A percentile compares a stretch with the other conserved stretches of the same genome.
These are phyloP conservation scores for Malurus leucopterus DNA, from an alignment of 2,797 vertebrate species.

Conservation along the genomic window DNA sequence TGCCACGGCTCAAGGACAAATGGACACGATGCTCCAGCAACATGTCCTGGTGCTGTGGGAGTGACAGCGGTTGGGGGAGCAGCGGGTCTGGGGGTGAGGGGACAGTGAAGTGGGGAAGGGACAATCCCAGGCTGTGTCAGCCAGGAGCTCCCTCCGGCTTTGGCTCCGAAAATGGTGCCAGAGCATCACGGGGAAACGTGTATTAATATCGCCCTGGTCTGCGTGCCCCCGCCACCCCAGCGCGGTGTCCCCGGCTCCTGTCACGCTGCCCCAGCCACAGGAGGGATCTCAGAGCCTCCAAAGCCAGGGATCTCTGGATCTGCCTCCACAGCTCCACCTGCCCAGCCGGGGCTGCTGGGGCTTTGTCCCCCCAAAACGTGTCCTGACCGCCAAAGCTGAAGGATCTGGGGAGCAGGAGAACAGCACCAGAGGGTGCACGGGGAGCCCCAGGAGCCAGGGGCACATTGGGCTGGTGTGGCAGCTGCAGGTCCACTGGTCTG, in stretches of 20 bases:
- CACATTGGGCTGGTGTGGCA: background rate
- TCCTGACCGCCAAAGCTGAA: background rate
- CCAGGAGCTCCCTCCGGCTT: background rate
- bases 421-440: background rate
- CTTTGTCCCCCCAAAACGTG: accelerated
- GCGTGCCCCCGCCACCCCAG: accelerated
- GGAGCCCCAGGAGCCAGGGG: background rate
- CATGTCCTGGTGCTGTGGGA: accelerated
- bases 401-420: background rate
- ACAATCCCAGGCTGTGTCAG: background rate
- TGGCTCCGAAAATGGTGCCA: background rate
- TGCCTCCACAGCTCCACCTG: background rate
- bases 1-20: background rate
- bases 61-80: background rate
- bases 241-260: background rate
- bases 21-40: background rate
- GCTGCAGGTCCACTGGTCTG: accelerated
- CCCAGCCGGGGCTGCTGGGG: accelerated
- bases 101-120: background rate
- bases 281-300: background rate
- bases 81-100: accelerated
- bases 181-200: background rate
- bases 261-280: accelerated
- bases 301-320: background rate
- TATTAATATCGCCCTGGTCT: background rate